Base-by-base conservation (phyloP, 2,113 vertebrate species). In the Merops nubicus region DNA sequence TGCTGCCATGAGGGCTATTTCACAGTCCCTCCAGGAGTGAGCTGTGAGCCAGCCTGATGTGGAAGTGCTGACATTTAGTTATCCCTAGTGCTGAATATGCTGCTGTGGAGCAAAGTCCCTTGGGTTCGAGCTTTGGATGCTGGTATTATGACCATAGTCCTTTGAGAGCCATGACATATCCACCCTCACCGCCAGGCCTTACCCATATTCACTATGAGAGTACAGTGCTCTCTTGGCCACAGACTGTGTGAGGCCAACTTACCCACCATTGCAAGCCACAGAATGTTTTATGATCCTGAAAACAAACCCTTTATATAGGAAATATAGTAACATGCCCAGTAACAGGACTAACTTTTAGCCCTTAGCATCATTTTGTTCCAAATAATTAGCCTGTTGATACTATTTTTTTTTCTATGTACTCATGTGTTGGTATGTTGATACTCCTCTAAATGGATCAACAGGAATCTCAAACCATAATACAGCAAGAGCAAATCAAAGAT, bases 1-100 rank as follows among this genome's bases (percentile, higher is more conserved):
- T 59, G 83, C 42, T 33, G 12, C 20, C 33, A 38, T 1, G 0
- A 83, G 25, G 33, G 21, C 11, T 26, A 7, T 22, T 31, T 7
- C 36, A 12, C 0, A 0, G 28, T 48, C 40, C 26, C 4, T 74
- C 15, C 1, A 12, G 54, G 16, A 84, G 20, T 2, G 19, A 59
- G 33, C 28, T 65, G 26, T 22, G 48, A 86, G 51, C 62, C 57
- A 60, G 60, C 16, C 29, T 73, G 40, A 47, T 40, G 23, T 0
- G 9, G 22, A 2, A 16, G 15, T 28, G 21, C 54, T 86, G n/a
- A 36, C 3, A 0, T 57, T 67, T 72, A 38, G 53, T 88, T 88
- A 68, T 68, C 33, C 26, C 43, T 17, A 48, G 25, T 28, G 36
- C 26, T 79, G 53, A 79, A 68, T 20, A n/a, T 12, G 14, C 34